phyloP scores from a whole-genome alignment of 2,888 invertebrate species.

The Melanophora roralis region DNA sequence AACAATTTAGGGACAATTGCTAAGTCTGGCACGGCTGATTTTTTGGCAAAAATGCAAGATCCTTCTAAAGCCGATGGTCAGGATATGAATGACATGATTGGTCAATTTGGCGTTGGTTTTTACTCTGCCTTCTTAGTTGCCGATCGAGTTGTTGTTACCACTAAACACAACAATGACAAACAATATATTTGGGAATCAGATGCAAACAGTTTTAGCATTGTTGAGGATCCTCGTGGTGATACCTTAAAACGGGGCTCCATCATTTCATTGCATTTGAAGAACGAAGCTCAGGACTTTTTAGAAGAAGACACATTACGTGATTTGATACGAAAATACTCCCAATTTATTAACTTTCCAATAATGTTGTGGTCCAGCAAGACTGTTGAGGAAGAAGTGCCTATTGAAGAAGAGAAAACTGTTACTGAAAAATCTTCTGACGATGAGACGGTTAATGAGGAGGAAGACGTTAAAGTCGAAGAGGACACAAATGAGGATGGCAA shows the following conservation, averaged over 20 bases:
- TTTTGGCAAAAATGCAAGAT: conserved; percentile 93
- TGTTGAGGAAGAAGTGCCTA: conserved; percentile 85
- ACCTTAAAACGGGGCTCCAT: conserved; percentile 94
- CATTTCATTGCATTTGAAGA: conserved; percentile 92
- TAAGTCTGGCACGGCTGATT: conserved; percentile 97
- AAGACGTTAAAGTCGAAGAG: conserved; percentile 83
- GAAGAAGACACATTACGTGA: conserved; percentile 93
- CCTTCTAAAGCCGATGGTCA: conserved; percentile 78
- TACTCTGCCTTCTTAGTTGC: conserved; percentile 99
- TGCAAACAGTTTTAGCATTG: conserved; percentile 91
- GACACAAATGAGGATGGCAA: conserved; percentile 79
- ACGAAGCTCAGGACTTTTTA: conserved; percentile 97
- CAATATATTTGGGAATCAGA: conserved; percentile 99
- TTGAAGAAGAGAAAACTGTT: conserved; percentile 80
- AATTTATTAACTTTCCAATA: conserved; percentile 99
- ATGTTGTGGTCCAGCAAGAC: conserved; percentile 91
- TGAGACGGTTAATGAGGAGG: conserved; percentile 76
- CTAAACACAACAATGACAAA: conserved; percentile 94
- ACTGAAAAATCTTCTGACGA: conserved; percentile 77
- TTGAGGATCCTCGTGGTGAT: conserved; percentile 95
- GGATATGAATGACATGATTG: conserved; percentile 98
- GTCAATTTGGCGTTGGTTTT: too few relatives aligned
- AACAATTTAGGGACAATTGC: conserved; percentile 99
- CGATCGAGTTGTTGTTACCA: conserved; percentile 95
- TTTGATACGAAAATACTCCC: conserved; percentile 97